Percentiles rank a stretch among this genome's conserved stretches.
phyloP scores from a whole-genome alignment of 30 jellyfish, hydroid and myxozoan species.

The Pseudorhiza aurosa region DNA sequence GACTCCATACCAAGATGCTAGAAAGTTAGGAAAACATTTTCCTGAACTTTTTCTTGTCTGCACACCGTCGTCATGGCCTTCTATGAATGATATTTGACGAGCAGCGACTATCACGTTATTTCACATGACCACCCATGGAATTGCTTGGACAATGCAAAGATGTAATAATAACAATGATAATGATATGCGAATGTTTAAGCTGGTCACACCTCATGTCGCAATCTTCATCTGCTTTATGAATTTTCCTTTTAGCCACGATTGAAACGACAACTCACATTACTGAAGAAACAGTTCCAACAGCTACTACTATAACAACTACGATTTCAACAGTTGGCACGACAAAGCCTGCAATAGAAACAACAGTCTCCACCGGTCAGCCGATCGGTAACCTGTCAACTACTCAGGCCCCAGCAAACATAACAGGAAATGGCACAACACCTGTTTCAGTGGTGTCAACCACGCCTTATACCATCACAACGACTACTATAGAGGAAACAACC shows the following conservation, averaged over 20 bases:
- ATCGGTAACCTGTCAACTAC: conserved; percentile 18
- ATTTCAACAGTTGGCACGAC: conserved; percentile 58
- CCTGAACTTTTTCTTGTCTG: no score
- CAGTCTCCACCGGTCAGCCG: conserved; percentile 46
- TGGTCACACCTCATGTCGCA: not conserved
- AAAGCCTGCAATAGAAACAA: conserved; percentile 28
- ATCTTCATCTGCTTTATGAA: not conserved
- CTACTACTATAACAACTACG: conserved; percentile 51
- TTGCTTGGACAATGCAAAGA: no score
- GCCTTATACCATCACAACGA: conserved; percentile 61
- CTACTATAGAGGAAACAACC: conserved; percentile 43
- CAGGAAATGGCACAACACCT: conserved; percentile 39
- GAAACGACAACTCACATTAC: conserved; percentile 58
- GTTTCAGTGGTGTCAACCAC: conserved; percentile 39
- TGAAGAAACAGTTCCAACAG: conserved; percentile 59
- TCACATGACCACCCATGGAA: no score
- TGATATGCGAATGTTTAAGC: no score
- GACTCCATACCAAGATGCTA: no score
- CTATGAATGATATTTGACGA: no score
- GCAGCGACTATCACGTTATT: no score
- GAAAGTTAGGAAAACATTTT: no score
- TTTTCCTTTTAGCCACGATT: conserved; percentile 32
- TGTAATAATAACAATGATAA: not conserved
- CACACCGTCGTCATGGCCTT: no score
- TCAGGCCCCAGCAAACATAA: conserved; percentile 14